These are phyloP conservation scores for Sebastes ruberrimus DNA, from an alignment of 2,797 vertebrate species.

Conservation along the genomic window DNA sequence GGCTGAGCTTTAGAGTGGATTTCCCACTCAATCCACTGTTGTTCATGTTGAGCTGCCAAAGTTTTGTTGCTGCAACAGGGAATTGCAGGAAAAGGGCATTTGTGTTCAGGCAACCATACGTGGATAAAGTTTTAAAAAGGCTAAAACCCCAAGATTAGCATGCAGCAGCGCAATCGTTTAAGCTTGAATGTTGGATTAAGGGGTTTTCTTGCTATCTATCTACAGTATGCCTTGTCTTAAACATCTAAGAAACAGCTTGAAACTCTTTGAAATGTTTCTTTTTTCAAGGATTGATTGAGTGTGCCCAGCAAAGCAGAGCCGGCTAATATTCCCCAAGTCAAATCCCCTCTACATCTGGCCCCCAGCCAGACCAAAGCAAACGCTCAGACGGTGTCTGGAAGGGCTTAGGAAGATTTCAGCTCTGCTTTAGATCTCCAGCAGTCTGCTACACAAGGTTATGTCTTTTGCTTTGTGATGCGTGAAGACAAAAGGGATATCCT, in stretches of 20 bases:
- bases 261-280: background rate
- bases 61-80: background rate
- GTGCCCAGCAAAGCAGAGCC: conserved; percentile 5
- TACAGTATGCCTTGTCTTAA: background rate
- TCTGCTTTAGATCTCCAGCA: conserved; percentile 13
- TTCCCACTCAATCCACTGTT: background rate
- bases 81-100: background rate
- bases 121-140: conserved; percentile 2
- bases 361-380: conserved; percentile 4
- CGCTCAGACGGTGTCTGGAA: conserved; percentile 23
- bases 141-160: background rate
- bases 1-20: background rate
- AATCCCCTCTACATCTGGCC: conserved; percentile 22
- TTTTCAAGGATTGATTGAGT: background rate
- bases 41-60: background rate
- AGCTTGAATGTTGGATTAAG: conserved; percentile 8
- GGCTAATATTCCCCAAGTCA: conserved; percentile 24
- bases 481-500: background rate
- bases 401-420: conserved; percentile 33
- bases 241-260: conserved; percentile 1
- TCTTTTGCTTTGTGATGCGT: background rate
- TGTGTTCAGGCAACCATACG: background rate
- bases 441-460: background rate
- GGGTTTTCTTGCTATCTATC: background rate
- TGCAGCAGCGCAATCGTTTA: background rate